Evolutionary conservation across 2,888 invertebrate genomes (phyloP).

Genomic region (Neuroscelio doddi): DNA sequence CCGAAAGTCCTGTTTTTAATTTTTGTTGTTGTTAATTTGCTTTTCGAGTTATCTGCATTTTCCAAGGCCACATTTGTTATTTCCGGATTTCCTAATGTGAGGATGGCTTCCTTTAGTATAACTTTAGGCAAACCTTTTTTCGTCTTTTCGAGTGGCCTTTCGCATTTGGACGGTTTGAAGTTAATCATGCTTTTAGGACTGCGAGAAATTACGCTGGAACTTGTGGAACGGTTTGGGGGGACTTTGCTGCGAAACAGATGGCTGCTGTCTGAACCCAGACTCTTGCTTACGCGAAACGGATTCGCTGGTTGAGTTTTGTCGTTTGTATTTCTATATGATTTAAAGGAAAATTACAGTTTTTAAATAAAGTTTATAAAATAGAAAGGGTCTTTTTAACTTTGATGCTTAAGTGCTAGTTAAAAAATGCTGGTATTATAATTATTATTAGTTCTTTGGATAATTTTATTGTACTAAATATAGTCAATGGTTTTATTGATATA

Average conservation of each 20-base stretch:
- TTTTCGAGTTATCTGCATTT: constrained; percentile 60
- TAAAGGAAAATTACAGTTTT: no score
- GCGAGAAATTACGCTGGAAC: constrained; percentile 20
- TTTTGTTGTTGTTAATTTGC: constrained; percentile 58
- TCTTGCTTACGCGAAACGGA: constrained; percentile 57
- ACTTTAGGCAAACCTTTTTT: constrained; percentile 53
- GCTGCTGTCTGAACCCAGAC: constrained; percentile 52
- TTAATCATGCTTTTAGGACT: constrained; percentile 65
- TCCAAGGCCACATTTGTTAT: constrained; percentile 57
- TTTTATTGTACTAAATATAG: no score
- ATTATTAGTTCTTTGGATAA: no score
- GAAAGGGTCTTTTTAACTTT: no score
- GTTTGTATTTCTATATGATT: constrained; percentile 48
- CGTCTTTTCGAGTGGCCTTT: constrained; percentile 57
- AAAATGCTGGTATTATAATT: no score
- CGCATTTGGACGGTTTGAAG: constrained; percentile 64
- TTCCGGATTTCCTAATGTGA: constrained; percentile 59
- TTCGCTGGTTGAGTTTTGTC: constrained; percentile 56
- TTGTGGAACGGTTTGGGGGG: constrained; percentile 55
- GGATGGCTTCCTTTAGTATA: constrained; percentile 66
- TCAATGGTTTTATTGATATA: no score
- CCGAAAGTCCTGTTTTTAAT: constrained; percentile 58
- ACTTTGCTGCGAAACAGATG: constrained; percentile 56
- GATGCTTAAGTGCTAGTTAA: no score
- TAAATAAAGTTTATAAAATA: no score